Evolutionary conservation across 2,113 vertebrate genomes (phyloP).

Genomic region (Oplegnathus fasciatus): DNA sequence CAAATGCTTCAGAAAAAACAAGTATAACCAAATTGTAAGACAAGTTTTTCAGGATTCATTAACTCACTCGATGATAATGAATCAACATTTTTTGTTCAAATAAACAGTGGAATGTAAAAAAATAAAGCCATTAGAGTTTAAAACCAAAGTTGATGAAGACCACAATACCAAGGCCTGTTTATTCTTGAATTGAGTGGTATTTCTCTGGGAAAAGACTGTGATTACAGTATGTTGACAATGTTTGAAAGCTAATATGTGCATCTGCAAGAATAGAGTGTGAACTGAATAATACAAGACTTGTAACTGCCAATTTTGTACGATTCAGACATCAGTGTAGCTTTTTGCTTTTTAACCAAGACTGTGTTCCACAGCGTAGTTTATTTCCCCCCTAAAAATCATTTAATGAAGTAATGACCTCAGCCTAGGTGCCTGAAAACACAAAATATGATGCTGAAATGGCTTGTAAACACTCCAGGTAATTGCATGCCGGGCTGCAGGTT

Average conservation of each 20-base stretch:
- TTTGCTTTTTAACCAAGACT: slow-evolving; percentile 30
- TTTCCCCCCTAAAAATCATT: slow-evolving; percentile 1
- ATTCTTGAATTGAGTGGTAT: slow-evolving; percentile 53
- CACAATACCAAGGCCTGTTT: background rate
- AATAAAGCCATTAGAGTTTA: background rate
- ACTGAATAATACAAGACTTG: slow-evolving; percentile 11
- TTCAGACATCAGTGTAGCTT: slow-evolving; percentile 4
- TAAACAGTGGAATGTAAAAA: background rate
- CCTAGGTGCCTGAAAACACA: slow-evolving; percentile 41
- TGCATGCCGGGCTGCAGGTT: slow-evolving; percentile 46
- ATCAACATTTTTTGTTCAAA: background rate
- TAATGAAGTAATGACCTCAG: slow-evolving; percentile 34
- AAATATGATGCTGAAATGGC: slow-evolving; percentile 51
- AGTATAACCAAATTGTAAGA: background rate
- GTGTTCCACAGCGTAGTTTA: background rate
- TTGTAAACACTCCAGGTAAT: slow-evolving; percentile 66
- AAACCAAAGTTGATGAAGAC: background rate
- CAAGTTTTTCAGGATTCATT: too few species aligned
- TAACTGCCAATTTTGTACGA: slow-evolving; percentile 1
- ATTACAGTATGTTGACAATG: slow-evolving; percentile 2
- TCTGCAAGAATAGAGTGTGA: background rate
- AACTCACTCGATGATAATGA: too few species aligned
- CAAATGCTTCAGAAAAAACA: background rate
- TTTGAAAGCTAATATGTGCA: slow-evolving; percentile 24
- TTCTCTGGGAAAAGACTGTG: slow-evolving; percentile 37